A percentile compares a stretch with the other conserved stretches of the same genome.
Conservation (phyloP, 2,888 invertebrate species). For the Conus canariensis region DNA sequence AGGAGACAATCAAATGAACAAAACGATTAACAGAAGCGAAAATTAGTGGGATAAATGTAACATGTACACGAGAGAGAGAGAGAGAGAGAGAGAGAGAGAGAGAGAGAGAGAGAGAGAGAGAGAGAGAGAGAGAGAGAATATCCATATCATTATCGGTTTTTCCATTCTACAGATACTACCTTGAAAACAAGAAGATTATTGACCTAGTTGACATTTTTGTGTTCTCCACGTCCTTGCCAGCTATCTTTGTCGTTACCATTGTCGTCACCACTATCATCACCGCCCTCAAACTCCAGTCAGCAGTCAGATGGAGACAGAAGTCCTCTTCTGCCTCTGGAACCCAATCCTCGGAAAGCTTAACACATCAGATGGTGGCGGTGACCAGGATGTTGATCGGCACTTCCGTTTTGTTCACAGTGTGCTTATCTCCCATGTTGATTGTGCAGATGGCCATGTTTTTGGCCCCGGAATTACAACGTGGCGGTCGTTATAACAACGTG, state of each 20-base stretch:
- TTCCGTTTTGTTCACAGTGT: background rate
- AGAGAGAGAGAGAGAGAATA: too few species aligned
- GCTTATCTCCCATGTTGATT: background rate
- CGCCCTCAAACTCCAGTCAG: constrained; percentile 9
- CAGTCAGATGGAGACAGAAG: constrained; percentile 27
- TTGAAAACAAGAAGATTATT: background rate
- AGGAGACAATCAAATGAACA: too few species aligned
- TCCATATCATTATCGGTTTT: too few species aligned
- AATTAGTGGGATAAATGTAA: too few species aligned
- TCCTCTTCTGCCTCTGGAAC: background rate
- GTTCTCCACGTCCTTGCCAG: background rate
- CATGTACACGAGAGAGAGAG: too few species aligned
- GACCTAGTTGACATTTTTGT: constrained; percentile 20
- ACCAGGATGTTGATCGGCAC: background rate
- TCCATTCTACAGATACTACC: background rate
- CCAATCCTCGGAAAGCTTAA: background rate
- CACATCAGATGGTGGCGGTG: background rate
- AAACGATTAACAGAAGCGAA: too few species aligned
- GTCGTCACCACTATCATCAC: constrained; percentile 29
- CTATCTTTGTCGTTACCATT: constrained; percentile 5
- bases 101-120: too few species aligned
- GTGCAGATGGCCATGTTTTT: constrained; percentile 10
- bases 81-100: too few species aligned
- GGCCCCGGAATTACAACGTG: background rate
- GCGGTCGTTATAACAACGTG: constrained; percentile 25